Evolutionary conservation across 2,888 invertebrate genomes (phyloP), one percentile per base, ranked within the genome.

Genomic region (Drosophila greeni): DNA sequence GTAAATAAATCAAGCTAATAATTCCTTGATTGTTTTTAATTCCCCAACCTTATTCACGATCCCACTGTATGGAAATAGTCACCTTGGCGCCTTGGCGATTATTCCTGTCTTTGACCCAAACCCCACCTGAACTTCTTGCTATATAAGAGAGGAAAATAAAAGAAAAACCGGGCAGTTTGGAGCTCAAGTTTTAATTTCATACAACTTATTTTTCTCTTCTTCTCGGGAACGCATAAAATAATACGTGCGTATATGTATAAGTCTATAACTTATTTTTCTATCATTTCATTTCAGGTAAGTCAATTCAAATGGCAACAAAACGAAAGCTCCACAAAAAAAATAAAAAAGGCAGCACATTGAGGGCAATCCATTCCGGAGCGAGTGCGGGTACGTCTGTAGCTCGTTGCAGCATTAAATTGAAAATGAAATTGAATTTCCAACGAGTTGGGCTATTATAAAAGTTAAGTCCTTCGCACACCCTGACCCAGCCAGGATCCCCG

Each of bases 271-370:
- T 82, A 68, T 78, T 77, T 76, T 77, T 76, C 73, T 76, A 71
- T 78, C 73, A 70, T 82, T 80, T 79, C 83, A 65, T 81, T 81
- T 59, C 82, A 83, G 81, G 81, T 81, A 81, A 81, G 81, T 81
- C 83, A 72, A 77, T 64, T 60, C 42, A 61, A 60, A 68, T 58
- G 62, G 73, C 64, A 67, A 64, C 58, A 56, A 66, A 57, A 66
- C 39, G 18, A 36, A 12, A 23, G 66, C 40, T 26, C 34, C 42
- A 54, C 58, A 67, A 29, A 39, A 61, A 26, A 66, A n/a, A n/a
- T n/a, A n/a, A n/a, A 23, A 37, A 58, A 53, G 55, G 56, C 20
- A 55, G 34, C 68, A 61, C 65, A 57, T 69, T 66, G 73, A 61
- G 52, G 51, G 53, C 40, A 45, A 68, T 51, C 51, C 53, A 61